A percentile compares a stretch with the other conserved stretches of the same genome.
These are phyloP conservation scores for Villa cingulata DNA, from an alignment of 2,888 invertebrate genomes.

Conservation along the genomic window DNA sequence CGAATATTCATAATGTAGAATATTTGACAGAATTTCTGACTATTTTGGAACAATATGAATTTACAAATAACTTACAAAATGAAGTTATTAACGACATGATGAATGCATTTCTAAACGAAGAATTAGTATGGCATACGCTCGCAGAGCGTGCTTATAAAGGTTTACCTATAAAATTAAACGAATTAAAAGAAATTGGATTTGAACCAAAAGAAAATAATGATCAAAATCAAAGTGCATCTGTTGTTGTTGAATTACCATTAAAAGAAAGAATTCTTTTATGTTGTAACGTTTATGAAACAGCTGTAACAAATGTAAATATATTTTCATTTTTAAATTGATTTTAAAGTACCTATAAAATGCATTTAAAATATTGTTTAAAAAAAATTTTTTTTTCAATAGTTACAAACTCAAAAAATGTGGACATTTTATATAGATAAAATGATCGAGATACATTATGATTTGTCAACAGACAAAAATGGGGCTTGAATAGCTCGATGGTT, in stretches of 20 bases:
- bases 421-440: constrained; percentile 43
- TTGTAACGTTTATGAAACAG: constrained; percentile 38
- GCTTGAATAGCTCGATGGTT: no score
- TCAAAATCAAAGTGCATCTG: constrained; percentile 29
- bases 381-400: constrained; percentile 14
- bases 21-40: constrained; percentile 49
- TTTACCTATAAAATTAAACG: constrained; percentile 23
- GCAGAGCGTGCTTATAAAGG: constrained; percentile 46
- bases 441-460: constrained; percentile 40
- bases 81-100: constrained; percentile 40
- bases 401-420: constrained; percentile 42
- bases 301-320: constrained; percentile 30
- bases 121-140: constrained; percentile 45
- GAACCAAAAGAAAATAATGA: no score
- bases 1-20: constrained; percentile 41
- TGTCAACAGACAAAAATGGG: constrained; percentile 32
- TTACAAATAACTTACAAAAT: constrained; percentile 45
- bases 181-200: constrained; percentile 5
- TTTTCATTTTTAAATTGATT: neutral
- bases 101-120: constrained; percentile 38
- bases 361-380: neutral
- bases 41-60: constrained; percentile 42
- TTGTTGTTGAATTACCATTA: constrained; percentile 36
- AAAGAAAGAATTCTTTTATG: constrained; percentile 37
- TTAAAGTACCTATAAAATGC: no score